Evolutionary conservation across 1,140 invertebrate genomes (phyloP), one percentile per base, ranked within the genome.

Genomic region (Pectinophora gossypiella): DNA sequence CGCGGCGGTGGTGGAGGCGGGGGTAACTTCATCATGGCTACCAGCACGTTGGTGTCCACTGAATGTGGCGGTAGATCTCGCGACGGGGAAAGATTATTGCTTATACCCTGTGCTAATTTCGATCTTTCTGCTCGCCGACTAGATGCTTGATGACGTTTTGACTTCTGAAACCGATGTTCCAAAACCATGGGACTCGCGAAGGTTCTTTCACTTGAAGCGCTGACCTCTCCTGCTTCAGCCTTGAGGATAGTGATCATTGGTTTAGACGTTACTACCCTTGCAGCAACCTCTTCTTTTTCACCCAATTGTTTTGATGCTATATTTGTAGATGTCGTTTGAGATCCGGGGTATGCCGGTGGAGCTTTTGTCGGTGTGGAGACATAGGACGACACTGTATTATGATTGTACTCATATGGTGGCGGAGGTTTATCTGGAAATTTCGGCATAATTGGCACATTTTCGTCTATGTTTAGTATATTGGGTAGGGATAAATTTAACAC

Each of bases 161-260:
- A 84, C 59, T 87, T 87, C 56, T 87, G 81, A 59, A 87, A 87
- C 43, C 82, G 69, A 47, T 85, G 84, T 56, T 87, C 84, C 51
- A 85, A 50, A 4, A 84, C 72, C 81, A 87, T 85, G 32, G 84
- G 84, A 58, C 84, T 84, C 16, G 84, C 84, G 53, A 87, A 87
- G 48, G 80, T 87, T 59, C 84, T 71, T 68, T 85, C 78, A 52
- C 80, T 75, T 19, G 74, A 75, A 9, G 67, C 55, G 48, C 72
- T 82, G 4, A 85, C 82, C 52, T 87, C 80, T 32, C 89, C 91
- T 19, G 92, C 89, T 72, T 93, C 92, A 4, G 92, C 92, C 66
- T 91, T 92, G 15, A 93, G 76, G 56, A 93, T 91, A 66, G 89
- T 93, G 18, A 92, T 92, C 74, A 92, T 91, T 7, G 92, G 90